Percentiles rank a stretch among this genome's conserved stretches.
Conservation (phyloP, 1,140 invertebrate genomes). For the Helicoverpa armigera region DNA sequence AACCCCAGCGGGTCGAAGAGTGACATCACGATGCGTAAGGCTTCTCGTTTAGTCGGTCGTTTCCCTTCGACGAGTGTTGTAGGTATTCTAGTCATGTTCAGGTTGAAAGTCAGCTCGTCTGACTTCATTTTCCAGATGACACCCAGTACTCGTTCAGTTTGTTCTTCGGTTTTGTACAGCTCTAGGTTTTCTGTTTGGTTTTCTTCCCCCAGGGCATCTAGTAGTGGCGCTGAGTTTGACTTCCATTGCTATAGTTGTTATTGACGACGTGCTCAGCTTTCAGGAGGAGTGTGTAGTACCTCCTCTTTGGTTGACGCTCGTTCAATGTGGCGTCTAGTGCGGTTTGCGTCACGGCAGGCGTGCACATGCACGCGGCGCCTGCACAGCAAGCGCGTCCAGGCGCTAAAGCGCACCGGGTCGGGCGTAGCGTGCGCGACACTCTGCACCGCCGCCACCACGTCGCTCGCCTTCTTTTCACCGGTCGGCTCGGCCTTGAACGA, state of each 20-base stretch:
- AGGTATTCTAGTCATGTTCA: neutral
- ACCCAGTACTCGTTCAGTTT: conserved; percentile 6
- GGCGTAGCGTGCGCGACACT: neutral
- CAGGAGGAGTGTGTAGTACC: no score
- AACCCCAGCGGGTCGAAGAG: no score
- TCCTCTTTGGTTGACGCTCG: no score
- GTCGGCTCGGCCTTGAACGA: neutral
- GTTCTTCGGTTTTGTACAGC: neutral
- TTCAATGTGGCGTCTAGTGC: neutral
- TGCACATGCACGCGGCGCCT: neutral
- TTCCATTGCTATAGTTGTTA: neutral
- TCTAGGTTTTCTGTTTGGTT: neutral
- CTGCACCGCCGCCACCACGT: neutral
- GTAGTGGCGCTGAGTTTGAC: neutral
- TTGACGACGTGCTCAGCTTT: no score
- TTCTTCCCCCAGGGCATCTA: neutral
- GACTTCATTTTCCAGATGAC: conserved; percentile 1
- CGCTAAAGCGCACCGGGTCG: neutral
- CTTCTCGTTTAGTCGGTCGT: conserved; percentile 1
- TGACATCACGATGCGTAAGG: no score
- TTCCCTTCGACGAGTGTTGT: neutral
- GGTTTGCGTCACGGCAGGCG: neutral
- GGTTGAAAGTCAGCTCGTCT: conserved; percentile 28
- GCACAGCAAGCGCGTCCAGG: neutral
- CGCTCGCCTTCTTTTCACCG: neutral